These are phyloP conservation scores for Dicranocentrus wangi DNA, from an alignment of 2,888 invertebrate genomes.

Conservation along the genomic window DNA sequence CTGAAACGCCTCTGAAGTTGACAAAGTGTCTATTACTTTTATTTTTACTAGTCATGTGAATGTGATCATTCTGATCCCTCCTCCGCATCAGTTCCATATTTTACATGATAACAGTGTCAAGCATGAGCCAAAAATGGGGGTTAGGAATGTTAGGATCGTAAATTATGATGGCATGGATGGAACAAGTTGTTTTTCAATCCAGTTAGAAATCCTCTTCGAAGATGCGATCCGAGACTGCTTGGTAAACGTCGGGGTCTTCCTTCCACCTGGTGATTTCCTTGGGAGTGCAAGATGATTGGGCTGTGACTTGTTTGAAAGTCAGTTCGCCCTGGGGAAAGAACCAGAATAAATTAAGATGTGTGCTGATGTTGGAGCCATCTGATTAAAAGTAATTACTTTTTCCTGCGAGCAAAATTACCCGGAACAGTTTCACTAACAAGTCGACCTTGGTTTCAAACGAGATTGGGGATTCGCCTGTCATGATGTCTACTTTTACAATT, in stretches of 20 bases:
- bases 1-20: not conserved
- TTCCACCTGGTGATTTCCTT: slow-evolving; percentile 38
- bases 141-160: not conserved
- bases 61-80: too few species aligned
- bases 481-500: not conserved
- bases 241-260: slow-evolving; percentile 37
- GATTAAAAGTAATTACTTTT: not conserved
- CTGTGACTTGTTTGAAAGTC: slow-evolving; percentile 17
- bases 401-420: slow-evolving; percentile 15
- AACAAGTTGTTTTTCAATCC: too few species aligned
- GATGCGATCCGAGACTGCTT: slow-evolving; percentile 43
- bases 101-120: not conserved
- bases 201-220: slow-evolving; percentile 47
- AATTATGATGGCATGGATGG: too few species aligned
- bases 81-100: not conserved
- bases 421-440: slow-evolving; percentile 29
- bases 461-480: not conserved
- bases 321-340: slow-evolving; percentile 25
- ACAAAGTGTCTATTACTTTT: not conserved
- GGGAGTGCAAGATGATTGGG: not conserved
- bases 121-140: not conserved
- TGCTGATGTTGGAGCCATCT: too few species aligned
- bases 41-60: not conserved
- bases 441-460: slow-evolving; percentile 43
- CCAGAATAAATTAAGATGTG: not conserved